phyloP scores from a whole-genome alignment of 2,113 vertebrate species.

The Notothenia coriiceps region DNA sequence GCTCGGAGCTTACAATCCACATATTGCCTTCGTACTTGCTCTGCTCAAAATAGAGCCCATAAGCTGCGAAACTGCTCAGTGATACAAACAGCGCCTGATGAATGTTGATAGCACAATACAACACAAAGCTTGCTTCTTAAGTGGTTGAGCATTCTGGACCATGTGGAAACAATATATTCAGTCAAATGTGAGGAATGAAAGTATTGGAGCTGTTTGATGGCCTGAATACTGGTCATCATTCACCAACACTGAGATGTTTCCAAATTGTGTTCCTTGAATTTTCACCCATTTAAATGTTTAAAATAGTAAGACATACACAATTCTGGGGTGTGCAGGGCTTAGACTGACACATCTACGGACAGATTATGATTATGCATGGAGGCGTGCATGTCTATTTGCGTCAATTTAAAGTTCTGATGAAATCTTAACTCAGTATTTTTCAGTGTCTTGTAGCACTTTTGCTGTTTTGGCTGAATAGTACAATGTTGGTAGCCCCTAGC shows the following conservation, averaged over 20 bases:
- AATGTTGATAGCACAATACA: conserved; percentile 37
- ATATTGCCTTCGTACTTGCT: conserved; percentile 32
- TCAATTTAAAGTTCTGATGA: conserved; percentile 37
- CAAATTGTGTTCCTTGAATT: background rate
- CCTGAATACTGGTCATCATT: background rate
- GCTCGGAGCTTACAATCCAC: conserved; percentile 31
- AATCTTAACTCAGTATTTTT: conserved; percentile 13
- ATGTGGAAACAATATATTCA: background rate
- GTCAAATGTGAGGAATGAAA: background rate
- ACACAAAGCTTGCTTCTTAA: conserved; percentile 10
- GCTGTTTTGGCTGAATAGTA: conserved; percentile 30
- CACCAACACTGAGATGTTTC: background rate
- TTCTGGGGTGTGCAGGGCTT: background rate
- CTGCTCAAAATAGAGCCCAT: conserved; percentile 55
- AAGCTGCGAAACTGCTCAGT: conserved; percentile 37
- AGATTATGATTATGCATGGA: background rate
- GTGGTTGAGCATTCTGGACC: background rate
- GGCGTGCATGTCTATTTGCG: background rate
- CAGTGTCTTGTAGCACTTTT: conserved; percentile 17
- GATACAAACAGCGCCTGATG: conserved; percentile 46
- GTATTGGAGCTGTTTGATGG: background rate
- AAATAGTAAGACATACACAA: background rate
- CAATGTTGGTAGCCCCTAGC: conserved; percentile 26
- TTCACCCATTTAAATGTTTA: background rate
- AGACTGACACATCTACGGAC: background rate